These are phyloP conservation scores for Aurelia aurita DNA, from an alignment of 30 jellyfish, hydroid and myxozoan species.

Conservation along the genomic window DNA sequence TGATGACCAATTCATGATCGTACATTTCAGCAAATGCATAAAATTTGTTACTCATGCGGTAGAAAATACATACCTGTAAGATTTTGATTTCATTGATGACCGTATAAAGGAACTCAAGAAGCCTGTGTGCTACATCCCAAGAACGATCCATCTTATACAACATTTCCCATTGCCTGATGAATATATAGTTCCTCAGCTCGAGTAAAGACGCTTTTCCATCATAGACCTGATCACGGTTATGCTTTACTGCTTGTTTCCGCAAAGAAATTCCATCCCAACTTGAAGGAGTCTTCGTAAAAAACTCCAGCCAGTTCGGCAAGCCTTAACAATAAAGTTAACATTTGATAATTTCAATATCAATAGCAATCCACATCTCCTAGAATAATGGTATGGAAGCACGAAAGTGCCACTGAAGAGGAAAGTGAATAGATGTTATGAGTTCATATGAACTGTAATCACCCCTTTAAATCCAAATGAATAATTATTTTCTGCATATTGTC, in stretches of 20 bases:
- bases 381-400: no score
- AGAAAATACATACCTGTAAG: slow-evolving; percentile 62
- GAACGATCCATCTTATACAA: slow-evolving; percentile 54
- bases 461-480: no score
- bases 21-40: no score
- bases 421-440: no score
- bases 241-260: slow-evolving; percentile 43
- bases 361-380: no score
- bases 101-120: slow-evolving; percentile 77
- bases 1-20: no score
- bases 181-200: slow-evolving; percentile 86
- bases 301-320: slow-evolving; percentile 86
- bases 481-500: no score
- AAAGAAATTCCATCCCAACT: slow-evolving; percentile 91
- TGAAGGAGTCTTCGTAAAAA: slow-evolving; percentile 48
- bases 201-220: slow-evolving; percentile 82
- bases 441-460: no score
- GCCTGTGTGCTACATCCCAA: slow-evolving; percentile 83
- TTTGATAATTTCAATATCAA: not conserved
- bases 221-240: slow-evolving; percentile 65
- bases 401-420: no score
- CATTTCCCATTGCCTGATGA: slow-evolving; percentile 88
- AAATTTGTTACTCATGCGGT: no score
- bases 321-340: slow-evolving; percentile 39
- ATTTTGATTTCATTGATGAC: slow-evolving; percentile 82